These are phyloP conservation scores for Contarinia nasturtii DNA, from an alignment of 1,140 invertebrate species.

Conservation along the genomic window DNA sequence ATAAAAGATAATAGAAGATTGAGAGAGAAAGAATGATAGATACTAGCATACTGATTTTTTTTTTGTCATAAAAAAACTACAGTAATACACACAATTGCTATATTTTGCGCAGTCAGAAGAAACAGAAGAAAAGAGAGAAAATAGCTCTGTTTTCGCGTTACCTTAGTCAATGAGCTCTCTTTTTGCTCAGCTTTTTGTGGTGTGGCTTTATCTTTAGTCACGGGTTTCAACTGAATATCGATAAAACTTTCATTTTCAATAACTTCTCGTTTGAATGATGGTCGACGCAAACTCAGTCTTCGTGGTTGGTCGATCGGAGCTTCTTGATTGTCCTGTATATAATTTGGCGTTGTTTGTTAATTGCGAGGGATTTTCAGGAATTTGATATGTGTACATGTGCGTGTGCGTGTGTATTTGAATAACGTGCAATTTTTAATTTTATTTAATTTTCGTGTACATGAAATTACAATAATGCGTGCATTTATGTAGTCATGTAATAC, in stretches of 20 bases:
- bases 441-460: too few species aligned
- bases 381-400: too few species aligned
- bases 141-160: background rate
- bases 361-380: too few species aligned
- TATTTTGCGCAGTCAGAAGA: too few species aligned
- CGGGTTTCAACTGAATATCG: constrained; percentile 37
- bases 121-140: too few species aligned
- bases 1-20: too few species aligned
- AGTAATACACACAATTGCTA: too few species aligned
- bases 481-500: too few species aligned
- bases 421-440: too few species aligned
- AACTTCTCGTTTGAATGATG: constrained; percentile 17
- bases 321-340: background rate
- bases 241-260: constrained; percentile 27
- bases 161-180: background rate
- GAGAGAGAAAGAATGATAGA: background rate
- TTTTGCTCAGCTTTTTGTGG: constrained; percentile 25
- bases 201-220: constrained; percentile 26
- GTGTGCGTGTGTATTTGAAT: too few species aligned
- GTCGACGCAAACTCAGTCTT: constrained; percentile 10
- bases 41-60: background rate
- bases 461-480: too few species aligned
- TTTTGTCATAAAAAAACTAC: background rate
- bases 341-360: too few species aligned
- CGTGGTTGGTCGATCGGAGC: background rate